phyloP scores from a whole-genome alignment of 2,797 vertebrate species.

The Etheostoma nigrum region DNA sequence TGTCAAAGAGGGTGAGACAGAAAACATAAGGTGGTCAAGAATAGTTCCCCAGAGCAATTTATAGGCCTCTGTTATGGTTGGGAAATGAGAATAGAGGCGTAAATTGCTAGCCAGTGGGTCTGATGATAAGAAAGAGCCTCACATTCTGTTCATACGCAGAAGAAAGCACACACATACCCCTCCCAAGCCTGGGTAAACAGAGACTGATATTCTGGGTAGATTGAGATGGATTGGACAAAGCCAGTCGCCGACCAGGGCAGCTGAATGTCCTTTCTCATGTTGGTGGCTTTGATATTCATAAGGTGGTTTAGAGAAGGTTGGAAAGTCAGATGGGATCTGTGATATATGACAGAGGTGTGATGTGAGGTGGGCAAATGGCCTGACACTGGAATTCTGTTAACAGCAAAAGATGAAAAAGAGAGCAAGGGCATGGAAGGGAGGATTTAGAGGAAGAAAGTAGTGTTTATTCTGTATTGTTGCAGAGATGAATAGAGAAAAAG shows the following conservation, averaged over 20 bases:
- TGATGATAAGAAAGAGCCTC: conserved; percentile 50
- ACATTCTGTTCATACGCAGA: conserved; percentile 40
- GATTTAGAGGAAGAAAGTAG: background rate
- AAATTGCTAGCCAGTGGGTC: conserved; percentile 61
- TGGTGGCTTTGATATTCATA: conserved; percentile 68
- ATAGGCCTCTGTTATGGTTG: conserved; percentile 67
- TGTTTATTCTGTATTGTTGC: background rate
- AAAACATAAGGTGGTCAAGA: conserved; percentile 66
- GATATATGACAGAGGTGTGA: conserved; percentile 51
- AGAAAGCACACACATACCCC: conserved; percentile 35
- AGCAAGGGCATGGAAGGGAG: background rate
- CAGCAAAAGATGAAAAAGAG: conserved; percentile 13
- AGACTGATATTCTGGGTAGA: conserved; percentile 43
- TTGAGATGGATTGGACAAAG: conserved; percentile 65
- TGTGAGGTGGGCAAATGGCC: conserved; percentile 26
- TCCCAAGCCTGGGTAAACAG: conserved; percentile 53
- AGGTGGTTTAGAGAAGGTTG: conserved; percentile 42
- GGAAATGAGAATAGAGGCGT: conserved; percentile 69
- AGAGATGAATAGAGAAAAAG: background rate
- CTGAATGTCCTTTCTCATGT: conserved; percentile 37
- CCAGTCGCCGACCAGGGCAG: conserved; percentile 48
- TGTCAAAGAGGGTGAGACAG: conserved; percentile 63
- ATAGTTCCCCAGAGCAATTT: conserved; percentile 69
- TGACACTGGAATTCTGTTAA: conserved; percentile 42
- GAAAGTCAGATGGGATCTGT: conserved; percentile 50